Percentiles rank a stretch among this genome's conserved stretches.
These are phyloP conservation scores for Melanotaenia duboulayi DNA, from an alignment of 2,113 vertebrate genomes.

Conservation along the genomic window DNA sequence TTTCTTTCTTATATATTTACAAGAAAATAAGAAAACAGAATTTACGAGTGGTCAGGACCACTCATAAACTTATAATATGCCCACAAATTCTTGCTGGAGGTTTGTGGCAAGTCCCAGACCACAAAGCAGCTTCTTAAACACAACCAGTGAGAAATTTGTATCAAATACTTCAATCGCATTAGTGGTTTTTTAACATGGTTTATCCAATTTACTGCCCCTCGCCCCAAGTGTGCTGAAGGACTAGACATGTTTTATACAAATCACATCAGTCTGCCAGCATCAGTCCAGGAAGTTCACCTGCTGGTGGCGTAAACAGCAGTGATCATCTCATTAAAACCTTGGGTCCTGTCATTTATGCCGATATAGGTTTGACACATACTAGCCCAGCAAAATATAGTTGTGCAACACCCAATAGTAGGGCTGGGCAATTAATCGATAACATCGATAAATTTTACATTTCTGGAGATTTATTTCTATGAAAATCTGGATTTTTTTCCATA, in stretches of 20 bases:
- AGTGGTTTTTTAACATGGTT: background rate
- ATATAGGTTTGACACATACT: background rate
- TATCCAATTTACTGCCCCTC: background rate
- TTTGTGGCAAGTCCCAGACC: constrained; percentile 8
- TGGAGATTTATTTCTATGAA: too few species aligned
- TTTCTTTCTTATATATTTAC: background rate
- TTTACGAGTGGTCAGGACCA: background rate
- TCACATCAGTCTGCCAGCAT: too few species aligned
- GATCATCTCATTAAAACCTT: background rate
- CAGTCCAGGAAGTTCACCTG: too few species aligned
- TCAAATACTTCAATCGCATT: background rate
- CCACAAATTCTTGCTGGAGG: constrained; percentile 19
- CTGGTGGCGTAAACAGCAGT: too few species aligned
- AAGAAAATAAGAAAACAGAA: constrained; percentile 16
- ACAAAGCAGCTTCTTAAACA: constrained; percentile 45
- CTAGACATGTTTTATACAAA: background rate
- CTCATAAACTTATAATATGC: constrained; percentile 4
- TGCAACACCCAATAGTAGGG: background rate
- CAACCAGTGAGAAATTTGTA: background rate
- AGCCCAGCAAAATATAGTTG: background rate
- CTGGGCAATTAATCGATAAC: too few species aligned
- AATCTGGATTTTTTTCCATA: too few species aligned
- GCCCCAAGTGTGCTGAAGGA: background rate
- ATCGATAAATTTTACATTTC: too few species aligned
- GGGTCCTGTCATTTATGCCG: background rate